Evolutionary conservation across 2,797 vertebrate species (phyloP), one percentile per base, ranked within the genome.

Genomic region (Mionectes olivaceus): DNA sequence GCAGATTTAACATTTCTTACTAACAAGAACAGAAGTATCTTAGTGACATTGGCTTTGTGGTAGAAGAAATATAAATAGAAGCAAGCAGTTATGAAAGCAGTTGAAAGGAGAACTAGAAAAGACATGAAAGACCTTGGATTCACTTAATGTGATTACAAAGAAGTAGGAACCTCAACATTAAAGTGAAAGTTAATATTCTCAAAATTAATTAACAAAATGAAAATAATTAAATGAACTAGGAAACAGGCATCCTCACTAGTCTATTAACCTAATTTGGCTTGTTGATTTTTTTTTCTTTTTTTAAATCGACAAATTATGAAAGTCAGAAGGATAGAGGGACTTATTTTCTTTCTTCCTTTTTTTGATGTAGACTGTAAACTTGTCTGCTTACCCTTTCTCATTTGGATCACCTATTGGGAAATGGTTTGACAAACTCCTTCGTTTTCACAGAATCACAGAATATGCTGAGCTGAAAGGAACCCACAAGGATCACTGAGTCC

Each of bases 41-140:
- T 52, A 75, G 59, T 93, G 93, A 93, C 89, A 86, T 37, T 82
- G 92, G 64, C 61, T 96, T 96, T 96, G 82, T 0, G 67, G 93
- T 77, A 74, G 56, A 19, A 91, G 76, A 89, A 89, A 79, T 92
- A 96, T 81, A 96, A 96, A 95, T 96, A 96, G 94, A 87, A 92
- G 73, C 44, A 91, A 85, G 76, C 59, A 60, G 85, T 93, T 96
- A 59, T 91, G 87, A 94, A 94, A 94, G 69, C 76, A 15, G 44
- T 95, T 96, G 87, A 95, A 96, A 95, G 61, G 73, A 89, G 89
- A 96, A 55, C 73, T 82, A 75, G 80, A 93, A 92, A 94, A 93
- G 73, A 95, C 94, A 92, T 92, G 82, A 95, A 95, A 96, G 94
- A 80, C 91, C 55, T 78, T 92, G 82, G 81, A 95, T 87, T 91